Evolutionary conservation across 2,113 vertebrate species (phyloP).

Genomic region (Prunella himalayana): DNA sequence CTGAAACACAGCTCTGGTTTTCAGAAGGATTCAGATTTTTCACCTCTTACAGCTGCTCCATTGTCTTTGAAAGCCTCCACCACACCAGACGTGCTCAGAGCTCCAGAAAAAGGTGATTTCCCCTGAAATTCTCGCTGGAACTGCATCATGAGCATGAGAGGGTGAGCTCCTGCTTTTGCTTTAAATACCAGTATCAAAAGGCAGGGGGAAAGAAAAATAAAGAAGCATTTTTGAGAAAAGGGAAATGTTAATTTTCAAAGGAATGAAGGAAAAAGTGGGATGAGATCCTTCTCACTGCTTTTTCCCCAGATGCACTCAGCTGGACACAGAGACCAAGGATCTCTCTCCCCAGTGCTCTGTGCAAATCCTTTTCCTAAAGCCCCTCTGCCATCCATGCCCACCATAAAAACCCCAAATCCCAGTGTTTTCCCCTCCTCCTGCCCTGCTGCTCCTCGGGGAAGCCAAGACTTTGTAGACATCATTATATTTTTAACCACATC

Average conservation of each 20-base stretch:
- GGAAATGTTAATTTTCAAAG: not conserved
- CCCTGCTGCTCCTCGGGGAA: not conserved
- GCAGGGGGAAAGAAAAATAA: accelerated
- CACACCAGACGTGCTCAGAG: not conserved
- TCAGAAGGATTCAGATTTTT: not conserved
- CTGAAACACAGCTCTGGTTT: not conserved
- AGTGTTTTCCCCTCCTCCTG: not conserved
- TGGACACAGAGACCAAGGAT: not conserved
- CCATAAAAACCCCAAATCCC: not conserved
- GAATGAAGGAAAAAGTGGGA: not conserved
- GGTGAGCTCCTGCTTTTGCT: not conserved
- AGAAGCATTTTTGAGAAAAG: not conserved
- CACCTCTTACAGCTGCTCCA: not conserved
- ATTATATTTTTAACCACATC: not conserved
- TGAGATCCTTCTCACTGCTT: not conserved
- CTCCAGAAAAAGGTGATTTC: not conserved
- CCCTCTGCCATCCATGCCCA: not conserved
- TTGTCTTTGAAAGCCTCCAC: not conserved
- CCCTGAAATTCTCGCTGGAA: not conserved
- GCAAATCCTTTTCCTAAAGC: not conserved
- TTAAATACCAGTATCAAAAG: not conserved
- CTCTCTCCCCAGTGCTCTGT: accelerated
- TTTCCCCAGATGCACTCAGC: not conserved
- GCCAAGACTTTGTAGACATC: accelerated
- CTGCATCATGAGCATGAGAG: accelerated